Base-by-base conservation (phyloP, 1,140 invertebrate genomes). In the Neotoxoptera formosana region DNA sequence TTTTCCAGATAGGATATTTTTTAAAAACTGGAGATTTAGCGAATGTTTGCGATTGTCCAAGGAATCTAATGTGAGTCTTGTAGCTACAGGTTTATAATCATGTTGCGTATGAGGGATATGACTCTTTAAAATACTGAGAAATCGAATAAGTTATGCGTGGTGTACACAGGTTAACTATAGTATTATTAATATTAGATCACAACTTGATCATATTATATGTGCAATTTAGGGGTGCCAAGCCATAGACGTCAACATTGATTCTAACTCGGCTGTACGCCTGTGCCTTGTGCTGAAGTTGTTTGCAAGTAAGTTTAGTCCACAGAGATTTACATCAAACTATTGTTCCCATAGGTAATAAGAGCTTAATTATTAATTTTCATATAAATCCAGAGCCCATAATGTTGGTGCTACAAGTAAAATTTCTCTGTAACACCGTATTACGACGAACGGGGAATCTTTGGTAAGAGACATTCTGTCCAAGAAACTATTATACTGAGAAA, bases 301-400 rank as follows among this genome's bases (percentile, higher is more conserved):
- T 76, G 30, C 17, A 76, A 30, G 30, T 67, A 14, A 76, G 30
- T 8, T n/a, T 76, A 17, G 60, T 14, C n/a, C 14, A 34, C 17
- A 17, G 4, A 76, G 4, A 76, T 76, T 76, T n/a, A 34, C 60
- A 76, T n/a, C 4, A 76, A n/a, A 76, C 14, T 76, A 76, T 76
- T 17, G 14, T 76, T 4, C 30, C 11, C 30, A n/a, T 17, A 76
- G 41, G 41, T 41, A 41, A 41, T n/a, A 76, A n/a, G 4, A 76
- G 60, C 14, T 76, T n/a, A 76, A 76, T 76, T 53, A 53, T 53
- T 76, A 76, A 76, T 76, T n/a, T 67, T 76, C 60, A n/a, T 76
- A n/a, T 76, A 20, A 30, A 76, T 76, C 1, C 9, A 14, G 60
- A n/a, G 30, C 4, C 11, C 3, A 11, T 67, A 67, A 67, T n/a